Evolutionary conservation across 2,888 invertebrate species (phyloP).

Genomic region (Nematopogon swammerdamellus): DNA sequence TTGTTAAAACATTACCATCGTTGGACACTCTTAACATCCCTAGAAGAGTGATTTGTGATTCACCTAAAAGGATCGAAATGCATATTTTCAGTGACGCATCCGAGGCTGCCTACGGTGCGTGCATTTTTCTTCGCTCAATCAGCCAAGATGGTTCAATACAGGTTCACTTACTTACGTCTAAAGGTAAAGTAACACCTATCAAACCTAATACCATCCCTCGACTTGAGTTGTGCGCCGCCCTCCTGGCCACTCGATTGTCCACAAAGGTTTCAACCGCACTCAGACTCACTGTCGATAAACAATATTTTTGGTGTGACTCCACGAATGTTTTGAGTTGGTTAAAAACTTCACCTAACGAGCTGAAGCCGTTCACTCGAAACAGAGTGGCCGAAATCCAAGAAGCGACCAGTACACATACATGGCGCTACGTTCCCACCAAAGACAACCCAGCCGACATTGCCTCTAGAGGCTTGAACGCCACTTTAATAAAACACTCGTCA

Average conservation of each 20-base stretch:
- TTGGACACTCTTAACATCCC: slow-evolving; percentile 5
- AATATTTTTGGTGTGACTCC: slow-evolving; percentile 3
- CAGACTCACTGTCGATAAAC: not conserved
- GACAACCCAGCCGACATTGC: no score
- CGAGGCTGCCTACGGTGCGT: slow-evolving; percentile 5
- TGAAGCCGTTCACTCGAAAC: no score
- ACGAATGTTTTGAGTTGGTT: slow-evolving; percentile 1
- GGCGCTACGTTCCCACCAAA: no score
- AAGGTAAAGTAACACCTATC: slow-evolving; percentile 7
- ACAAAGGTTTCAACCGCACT: not conserved
- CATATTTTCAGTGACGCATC: slow-evolving; percentile 7
- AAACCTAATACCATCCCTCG: slow-evolving; percentile 9
- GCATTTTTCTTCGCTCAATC: slow-evolving; percentile 2
- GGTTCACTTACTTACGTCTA: slow-evolving; percentile 2
- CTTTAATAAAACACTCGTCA: no score
- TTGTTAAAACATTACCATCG: slow-evolving; percentile 1
- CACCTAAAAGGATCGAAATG: slow-evolving; percentile 1
- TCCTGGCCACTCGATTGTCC: slow-evolving; percentile 5
- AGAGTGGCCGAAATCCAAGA: no score
- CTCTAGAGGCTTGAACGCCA: no score
- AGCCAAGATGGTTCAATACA: slow-evolving; percentile 1
- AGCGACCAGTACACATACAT: no score
- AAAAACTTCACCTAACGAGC: slow-evolving; percentile 1
- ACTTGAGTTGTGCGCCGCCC: slow-evolving; percentile 10
- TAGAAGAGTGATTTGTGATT: slow-evolving; percentile 1